Evolutionary conservation across 2,113 vertebrate species (phyloP), one percentile per base, ranked within the genome.

Genomic region (Sander lucioperca): DNA sequence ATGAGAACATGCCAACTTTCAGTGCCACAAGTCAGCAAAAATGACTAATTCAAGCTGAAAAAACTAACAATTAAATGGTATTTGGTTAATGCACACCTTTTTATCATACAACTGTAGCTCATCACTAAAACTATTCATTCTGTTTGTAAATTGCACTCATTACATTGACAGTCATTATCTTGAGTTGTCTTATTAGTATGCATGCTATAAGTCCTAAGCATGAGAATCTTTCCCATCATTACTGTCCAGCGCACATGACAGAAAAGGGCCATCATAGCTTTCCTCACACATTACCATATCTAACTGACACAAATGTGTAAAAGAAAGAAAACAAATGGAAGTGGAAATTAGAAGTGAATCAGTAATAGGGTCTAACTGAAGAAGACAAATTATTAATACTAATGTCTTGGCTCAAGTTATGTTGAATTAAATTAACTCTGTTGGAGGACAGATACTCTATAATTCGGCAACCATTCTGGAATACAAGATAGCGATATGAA

Each of bases 401-500:
- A 11, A 15, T 36, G 13, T 59, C 6, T 23, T 18, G 9, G 53
- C 27, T 59, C 3, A 75, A 19, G 36, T 21, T 30, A 30, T 9
- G 5, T 25, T 66, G 27, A 83, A 56, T 58, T 5, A 43, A 48
- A 77, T 43, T 23, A 58, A 77, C 16, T 72, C 13, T 12, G 54
- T 67, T 18, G 59, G 54, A 57, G 15, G 21, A 74, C 15, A 63
- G 14, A 43, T 64, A 27, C 11, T 66, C 7, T 66, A 48, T 48
- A 19, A 18, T 2, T 62, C 27, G 18, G 14, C n/a, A 57, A 36
- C n/a, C 39, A 14, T 13, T 71, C 2, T 48, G 43, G 18, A 73
- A 63, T 56, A 23, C n/a, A 53, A 75, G n/a, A 62, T 30, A 16
- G 36, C 19, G 39, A 54, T n/a, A 21, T 58, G 57, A 82, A 68